Evolutionary conservation across 2,797 vertebrate genomes (phyloP).

Genomic region (Alectoris magna): DNA sequence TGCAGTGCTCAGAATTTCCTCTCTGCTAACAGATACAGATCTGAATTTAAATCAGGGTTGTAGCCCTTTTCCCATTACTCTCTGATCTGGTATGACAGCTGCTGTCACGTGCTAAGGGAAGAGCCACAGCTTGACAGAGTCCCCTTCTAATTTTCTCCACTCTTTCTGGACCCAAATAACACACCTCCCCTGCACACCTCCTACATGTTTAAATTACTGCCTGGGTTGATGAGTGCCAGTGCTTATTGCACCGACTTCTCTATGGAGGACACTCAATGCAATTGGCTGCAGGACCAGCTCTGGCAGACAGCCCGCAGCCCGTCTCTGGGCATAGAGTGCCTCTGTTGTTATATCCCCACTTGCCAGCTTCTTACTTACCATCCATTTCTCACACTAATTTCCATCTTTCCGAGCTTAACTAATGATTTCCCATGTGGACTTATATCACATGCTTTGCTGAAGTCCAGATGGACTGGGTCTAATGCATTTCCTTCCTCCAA

Average conservation of each 20-base stretch:
- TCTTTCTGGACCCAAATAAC: not conserved
- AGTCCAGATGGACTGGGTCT: not conserved
- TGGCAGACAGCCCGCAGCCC: not conserved
- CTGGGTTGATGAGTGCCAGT: not conserved
- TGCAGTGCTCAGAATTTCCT: not conserved
- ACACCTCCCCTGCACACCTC: not conserved
- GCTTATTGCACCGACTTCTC: not conserved
- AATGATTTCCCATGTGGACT: not conserved
- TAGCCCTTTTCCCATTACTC: not conserved
- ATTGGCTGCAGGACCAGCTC: not conserved
- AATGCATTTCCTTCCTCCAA: not conserved
- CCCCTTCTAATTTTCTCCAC: not conserved
- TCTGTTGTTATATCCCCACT: not conserved
- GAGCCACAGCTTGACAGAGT: not conserved
- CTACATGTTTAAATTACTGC: not conserved
- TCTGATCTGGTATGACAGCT: not conserved
- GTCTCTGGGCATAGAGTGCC: not conserved
- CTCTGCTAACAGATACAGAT: not conserved
- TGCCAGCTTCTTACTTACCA: not conserved
- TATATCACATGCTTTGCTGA: not conserved
- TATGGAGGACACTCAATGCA: not conserved
- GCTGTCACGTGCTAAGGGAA: accelerated
- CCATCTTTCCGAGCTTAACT: constrained; percentile 13
- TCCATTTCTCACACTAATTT: constrained; percentile 11
- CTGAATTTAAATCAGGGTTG: not conserved